Percentiles rank a stretch among this genome's conserved stretches.
Evolutionary conservation across 2,888 invertebrate species (phyloP).

Genomic region (Phorcus lineatus): DNA sequence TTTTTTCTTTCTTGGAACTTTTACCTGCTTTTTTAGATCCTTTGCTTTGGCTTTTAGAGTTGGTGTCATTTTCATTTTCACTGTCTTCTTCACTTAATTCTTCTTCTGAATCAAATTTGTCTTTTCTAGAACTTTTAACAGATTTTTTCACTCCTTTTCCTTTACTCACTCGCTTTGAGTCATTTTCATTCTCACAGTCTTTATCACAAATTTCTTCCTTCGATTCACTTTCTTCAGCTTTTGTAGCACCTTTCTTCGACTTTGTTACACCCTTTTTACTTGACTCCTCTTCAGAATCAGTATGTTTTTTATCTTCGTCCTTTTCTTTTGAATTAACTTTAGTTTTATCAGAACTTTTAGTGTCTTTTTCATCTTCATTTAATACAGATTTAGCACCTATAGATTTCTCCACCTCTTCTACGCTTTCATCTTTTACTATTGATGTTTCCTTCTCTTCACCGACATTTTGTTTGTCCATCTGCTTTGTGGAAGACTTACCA

Average conservation of each 20-base stretch:
- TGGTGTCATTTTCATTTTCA: no score
- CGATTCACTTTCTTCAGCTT: background rate
- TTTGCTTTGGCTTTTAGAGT: background rate
- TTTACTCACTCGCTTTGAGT: background rate
- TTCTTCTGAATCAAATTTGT: no score
- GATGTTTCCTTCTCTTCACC: slow-evolving; percentile 74
- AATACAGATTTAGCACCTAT: slow-evolving; percentile 77
- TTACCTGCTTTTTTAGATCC: background rate
- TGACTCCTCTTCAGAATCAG: background rate
- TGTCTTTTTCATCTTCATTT: slow-evolving; percentile 82
- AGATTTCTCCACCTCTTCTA: background rate
- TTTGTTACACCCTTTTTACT: background rate
- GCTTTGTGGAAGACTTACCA: slow-evolving; percentile 62
- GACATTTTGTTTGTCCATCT: slow-evolving; percentile 52
- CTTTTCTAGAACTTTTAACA: no score
- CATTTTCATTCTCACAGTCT: no score
- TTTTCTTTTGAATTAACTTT: background rate
- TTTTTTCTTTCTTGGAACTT: no score
- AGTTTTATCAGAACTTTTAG: slow-evolving; percentile 67
- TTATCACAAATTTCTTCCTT: background rate
- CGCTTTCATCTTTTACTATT: slow-evolving; percentile 65
- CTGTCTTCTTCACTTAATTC: no score
- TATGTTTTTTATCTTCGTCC: background rate
- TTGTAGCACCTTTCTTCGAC: background rate
- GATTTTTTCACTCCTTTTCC: background rate